These are phyloP conservation scores for Thalassarche chlororhynchos DNA, from an alignment of 2,113 vertebrate genomes.

Conservation along the genomic window DNA sequence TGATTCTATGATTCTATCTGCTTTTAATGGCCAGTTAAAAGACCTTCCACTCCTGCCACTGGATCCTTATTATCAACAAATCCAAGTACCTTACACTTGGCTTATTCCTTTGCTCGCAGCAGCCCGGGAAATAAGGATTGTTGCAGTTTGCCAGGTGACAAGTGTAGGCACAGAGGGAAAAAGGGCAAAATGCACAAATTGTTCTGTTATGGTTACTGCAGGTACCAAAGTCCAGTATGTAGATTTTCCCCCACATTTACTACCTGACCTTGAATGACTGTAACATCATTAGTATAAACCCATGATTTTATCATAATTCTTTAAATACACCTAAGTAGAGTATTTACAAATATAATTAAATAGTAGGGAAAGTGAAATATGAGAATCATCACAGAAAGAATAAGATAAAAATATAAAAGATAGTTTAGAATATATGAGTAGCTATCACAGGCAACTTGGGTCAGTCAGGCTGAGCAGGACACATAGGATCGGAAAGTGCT, in stretches of 20 bases:
- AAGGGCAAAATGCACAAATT: background rate
- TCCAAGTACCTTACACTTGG: background rate
- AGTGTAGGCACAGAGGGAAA: background rate
- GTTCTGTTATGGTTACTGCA: background rate
- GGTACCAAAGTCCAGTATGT: background rate
- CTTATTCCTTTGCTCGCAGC: background rate
- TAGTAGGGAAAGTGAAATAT: background rate
- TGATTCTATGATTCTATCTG: too few species aligned
- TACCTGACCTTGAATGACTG: background rate
- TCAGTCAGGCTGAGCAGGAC: background rate
- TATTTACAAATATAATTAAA: background rate
- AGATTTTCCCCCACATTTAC: background rate
- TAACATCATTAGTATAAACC: background rate
- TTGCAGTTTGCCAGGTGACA: background rate
- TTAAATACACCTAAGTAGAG: background rate
- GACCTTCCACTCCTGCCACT: background rate
- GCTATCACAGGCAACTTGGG: background rate
- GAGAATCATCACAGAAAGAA: background rate
- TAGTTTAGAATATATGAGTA: background rate
- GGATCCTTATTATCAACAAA: background rate
- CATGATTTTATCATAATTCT: background rate
- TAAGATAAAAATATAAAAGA: background rate
- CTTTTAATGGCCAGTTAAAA: background rate
- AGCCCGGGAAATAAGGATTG: background rate
- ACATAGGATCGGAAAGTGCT: background rate